Percentiles rank a stretch among this genome's conserved stretches.
Evolutionary conservation across 2,113 vertebrate species (phyloP).

Genomic region (Notechis scutatus): DNA sequence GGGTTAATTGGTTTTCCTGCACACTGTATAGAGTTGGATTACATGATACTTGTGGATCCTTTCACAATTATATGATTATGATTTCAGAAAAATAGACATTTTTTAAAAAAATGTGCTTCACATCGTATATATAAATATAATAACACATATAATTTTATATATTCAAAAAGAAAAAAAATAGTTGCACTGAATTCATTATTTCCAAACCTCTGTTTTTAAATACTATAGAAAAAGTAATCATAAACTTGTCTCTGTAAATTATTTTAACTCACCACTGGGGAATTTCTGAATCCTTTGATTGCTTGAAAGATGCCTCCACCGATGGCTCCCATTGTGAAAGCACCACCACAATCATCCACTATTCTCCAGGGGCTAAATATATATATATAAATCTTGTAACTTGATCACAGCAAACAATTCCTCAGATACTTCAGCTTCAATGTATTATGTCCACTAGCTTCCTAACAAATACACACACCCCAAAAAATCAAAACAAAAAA

Average conservation of each 20-base stretch:
- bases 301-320: conserved; percentile 96
- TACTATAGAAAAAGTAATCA: neutral
- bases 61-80: neutral
- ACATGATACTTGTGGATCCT: neutral
- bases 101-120: neutral
- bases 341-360: conserved; percentile 95
- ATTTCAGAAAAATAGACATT: neutral
- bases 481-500: neutral
- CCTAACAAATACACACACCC: neutral
- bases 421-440: neutral
- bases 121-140: neutral
- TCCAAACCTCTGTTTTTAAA: neutral
- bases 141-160: neutral
- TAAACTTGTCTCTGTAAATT: neutral
- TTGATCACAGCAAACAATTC: neutral
- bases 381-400: neutral
- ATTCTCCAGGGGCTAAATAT: conserved; percentile 91
- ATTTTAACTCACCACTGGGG: conserved; percentile 83
- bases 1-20: neutral
- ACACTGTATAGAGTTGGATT: neutral
- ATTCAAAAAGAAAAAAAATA: neutral
- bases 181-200: neutral
- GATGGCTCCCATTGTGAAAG: conserved; percentile 95
- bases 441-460: neutral
- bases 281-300: conserved; percentile 93